Base-by-base conservation (phyloP, 2,797 vertebrate species). In the Adrianichthys oophorus region DNA sequence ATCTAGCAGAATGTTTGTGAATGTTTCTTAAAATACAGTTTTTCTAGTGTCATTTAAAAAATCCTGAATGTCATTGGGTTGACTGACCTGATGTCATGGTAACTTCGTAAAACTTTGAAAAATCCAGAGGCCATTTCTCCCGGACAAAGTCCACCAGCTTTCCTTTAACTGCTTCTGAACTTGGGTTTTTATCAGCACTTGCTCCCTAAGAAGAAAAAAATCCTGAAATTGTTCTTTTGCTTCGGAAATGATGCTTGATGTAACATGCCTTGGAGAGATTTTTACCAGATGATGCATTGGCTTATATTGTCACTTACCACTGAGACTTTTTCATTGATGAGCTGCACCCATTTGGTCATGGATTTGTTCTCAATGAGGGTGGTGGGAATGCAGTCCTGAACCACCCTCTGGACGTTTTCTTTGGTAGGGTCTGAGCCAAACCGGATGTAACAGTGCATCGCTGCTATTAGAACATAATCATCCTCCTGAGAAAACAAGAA, bases 91-190 rank as follows among this genome's bases (percentile, higher is more conserved):
- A 94, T 65, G 87, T 82, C 56, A 92, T 90, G 24, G 83, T 91
- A 62, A 94, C 93, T 83, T 98, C 93, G 78, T 92, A 98, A 70
- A 98, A 95, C 66, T 88, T 93, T 18, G 97, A 98, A 88, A 99
- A 99, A 55, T 94, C 83, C 48, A 98, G 68, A 1, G 94, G 91
- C 97, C 95, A 99, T 61, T 90, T 90, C 46, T 92, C 52, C 5
- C 78, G 89, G 51, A 93, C 93, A 1, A 82, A 79, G 59, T 93
- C 87, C 1, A 98, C 94, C 40, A 97, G 79, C 18, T 95, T 90
- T 41, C 86, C 93, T 78, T 92, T 95, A 15, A 95, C 92, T 0
- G 48, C 63, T 43, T 90, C 89, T 0, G 41, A 43, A 3, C 72
- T 78, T 23, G 62, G 63, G n/a, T 2, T 84, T 23, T 87, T 85